Evolutionary conservation across 2,797 vertebrate species (phyloP), one percentile per base, ranked within the genome.

Genomic region (Acipenser oxyrinchus): DNA sequence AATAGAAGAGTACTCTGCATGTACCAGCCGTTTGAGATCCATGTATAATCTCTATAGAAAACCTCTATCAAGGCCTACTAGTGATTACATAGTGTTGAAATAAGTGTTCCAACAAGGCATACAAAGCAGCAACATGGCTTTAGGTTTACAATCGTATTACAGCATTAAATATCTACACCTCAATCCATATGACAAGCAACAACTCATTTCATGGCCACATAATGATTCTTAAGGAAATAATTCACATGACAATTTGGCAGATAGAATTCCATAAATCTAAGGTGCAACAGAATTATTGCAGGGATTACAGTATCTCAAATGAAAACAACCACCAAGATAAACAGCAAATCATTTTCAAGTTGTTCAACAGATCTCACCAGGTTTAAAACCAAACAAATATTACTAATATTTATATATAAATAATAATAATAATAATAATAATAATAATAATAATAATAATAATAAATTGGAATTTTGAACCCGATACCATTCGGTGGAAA

Each of bases 271-370:
- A 77, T 70, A 73, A 78, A 78, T 12, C 69, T 66, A 76, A 13
- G n/a, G 49, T 70, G 57, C 66, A 68, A 61, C 63, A 65, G 50
- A 8, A 68, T 64, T 6, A 63, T 67, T 52, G 70, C n/a, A 64
- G 67, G 60, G 66, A 58, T 75, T 62, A 18, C 10, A n/a, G 23
- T n/a, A 70, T 63, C 69, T 66, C 74, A 82, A 82, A 82, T 79
- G 81, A 71, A 73, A 61, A 68, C 55, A 65, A 50, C 15, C 63
- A 68, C 72, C 13, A 66, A 18, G 58, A 63, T 58, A 55, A 8
- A 18, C 4, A 37, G 10, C 62, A 1, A 37, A 10, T 64, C 18
- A 61, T 64, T 48, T 63, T 66, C 64, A 67, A 12, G 69, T 55
- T 49, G 49, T 65, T 70, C 59, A 69, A 37, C 63, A 65, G n/a